Evolutionary conservation across 2,888 invertebrate genomes (phyloP).

Genomic region (Spodoptera exigua): DNA sequence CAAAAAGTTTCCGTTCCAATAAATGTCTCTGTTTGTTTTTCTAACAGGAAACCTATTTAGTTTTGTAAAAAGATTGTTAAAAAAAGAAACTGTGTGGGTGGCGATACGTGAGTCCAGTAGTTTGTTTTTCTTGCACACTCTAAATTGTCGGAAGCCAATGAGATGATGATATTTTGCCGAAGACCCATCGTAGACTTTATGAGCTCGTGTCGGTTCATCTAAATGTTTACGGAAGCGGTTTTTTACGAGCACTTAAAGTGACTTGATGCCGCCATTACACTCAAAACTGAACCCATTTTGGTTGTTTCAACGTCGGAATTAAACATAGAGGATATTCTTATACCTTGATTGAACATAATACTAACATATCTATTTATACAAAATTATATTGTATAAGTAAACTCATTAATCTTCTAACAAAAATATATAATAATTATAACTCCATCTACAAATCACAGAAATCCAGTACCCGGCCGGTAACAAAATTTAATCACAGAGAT

Average conservation of each 20-base stretch:
- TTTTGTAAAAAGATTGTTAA: slow-evolving; percentile 81
- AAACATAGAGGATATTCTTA: background rate
- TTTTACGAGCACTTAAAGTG: slow-evolving; percentile 51
- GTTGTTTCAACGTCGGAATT: too few relatives aligned
- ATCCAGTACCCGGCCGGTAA: slow-evolving; percentile 58
- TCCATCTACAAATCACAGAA: slow-evolving; percentile 40
- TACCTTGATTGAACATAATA: slow-evolving; percentile 19
- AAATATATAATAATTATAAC: slow-evolving; percentile 45
- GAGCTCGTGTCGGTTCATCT: slow-evolving; percentile 43
- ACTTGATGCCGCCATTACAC: slow-evolving; percentile 38
- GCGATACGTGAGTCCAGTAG: slow-evolving; percentile 81
- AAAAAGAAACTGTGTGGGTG: slow-evolving; percentile 84
- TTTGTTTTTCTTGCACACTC: slow-evolving; percentile 82
- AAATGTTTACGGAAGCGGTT: slow-evolving; percentile 57
- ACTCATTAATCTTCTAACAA: slow-evolving; percentile 34
- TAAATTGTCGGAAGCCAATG: slow-evolving; percentile 81
- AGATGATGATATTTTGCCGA: slow-evolving; percentile 78
- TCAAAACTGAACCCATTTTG: slow-evolving; percentile 34
- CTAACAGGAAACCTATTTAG: slow-evolving; percentile 87
- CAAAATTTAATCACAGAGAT: slow-evolving; percentile 71
- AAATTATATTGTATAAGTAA: too few relatives aligned
- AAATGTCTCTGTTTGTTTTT: slow-evolving; percentile 87
- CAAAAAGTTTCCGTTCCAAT: slow-evolving; percentile 82
- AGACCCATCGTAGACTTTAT: slow-evolving; percentile 61
- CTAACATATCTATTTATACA: too few relatives aligned